phyloP scores from a whole-genome alignment of 2,113 vertebrate species.

The Athene cunicularia region DNA sequence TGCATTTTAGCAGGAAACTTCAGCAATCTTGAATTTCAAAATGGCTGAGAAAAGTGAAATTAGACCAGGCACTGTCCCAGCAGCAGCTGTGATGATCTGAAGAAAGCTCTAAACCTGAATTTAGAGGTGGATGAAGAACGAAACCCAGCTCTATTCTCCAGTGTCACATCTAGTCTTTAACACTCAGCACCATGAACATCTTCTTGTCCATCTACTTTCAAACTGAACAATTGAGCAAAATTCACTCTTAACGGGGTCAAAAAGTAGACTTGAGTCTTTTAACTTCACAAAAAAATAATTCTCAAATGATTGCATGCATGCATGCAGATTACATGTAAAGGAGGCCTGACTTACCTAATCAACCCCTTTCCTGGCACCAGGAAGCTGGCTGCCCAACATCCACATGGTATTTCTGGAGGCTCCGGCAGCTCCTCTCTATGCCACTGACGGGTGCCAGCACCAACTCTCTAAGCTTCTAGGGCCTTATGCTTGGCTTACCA shows the following conservation, averaged over 20 bases:
- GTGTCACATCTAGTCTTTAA: neutral
- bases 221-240: neutral
- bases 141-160: neutral
- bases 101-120: neutral
- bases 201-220: neutral
- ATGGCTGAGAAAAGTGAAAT: neutral
- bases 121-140: neutral
- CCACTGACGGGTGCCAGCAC: neutral
- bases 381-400: rapidly evolving
- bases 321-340: neutral
- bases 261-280: neutral
- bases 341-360: neutral
- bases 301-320: neutral
- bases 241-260: neutral
- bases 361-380: neutral
- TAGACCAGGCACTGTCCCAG: neutral
- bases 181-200: rapidly evolving
- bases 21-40: neutral
- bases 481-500: rapidly evolving
- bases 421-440: neutral
- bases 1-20: neutral
- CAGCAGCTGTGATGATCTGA: neutral
- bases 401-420: neutral
- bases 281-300: neutral
- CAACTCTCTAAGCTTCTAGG: neutral